These are phyloP conservation scores for Sylvietta virens DNA, from an alignment of 2,113 vertebrate species.

Conservation along the genomic window DNA sequence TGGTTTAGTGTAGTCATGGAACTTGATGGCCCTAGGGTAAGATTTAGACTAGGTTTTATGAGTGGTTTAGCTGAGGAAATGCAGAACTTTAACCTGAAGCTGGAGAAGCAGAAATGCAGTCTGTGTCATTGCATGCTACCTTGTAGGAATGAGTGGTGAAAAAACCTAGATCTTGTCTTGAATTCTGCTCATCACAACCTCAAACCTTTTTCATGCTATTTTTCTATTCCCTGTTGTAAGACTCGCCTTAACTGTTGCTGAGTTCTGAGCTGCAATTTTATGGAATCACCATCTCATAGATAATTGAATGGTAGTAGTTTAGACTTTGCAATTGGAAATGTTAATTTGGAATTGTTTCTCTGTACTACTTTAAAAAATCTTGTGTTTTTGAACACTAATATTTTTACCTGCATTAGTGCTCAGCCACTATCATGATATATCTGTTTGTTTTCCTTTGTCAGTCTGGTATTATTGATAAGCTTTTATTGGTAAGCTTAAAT, in stretches of 20 bases:
- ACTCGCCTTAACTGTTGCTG: neutral
- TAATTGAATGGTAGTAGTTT: neutral
- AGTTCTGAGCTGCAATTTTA: neutral
- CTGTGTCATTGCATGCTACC: neutral
- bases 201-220: neutral
- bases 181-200: neutral
- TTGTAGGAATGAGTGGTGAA: neutral
- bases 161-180: neutral
- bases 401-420: neutral
- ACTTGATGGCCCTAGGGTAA: neutral
- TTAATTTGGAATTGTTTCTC: neutral
- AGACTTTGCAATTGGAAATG: neutral
- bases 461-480: neutral
- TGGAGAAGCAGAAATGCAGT: neutral
- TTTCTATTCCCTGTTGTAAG: neutral
- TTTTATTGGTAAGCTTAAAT: neutral
- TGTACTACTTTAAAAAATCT: neutral
- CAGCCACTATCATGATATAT: accelerated
- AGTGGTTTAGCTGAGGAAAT: neutral
- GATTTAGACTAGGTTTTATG: neutral
- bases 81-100: neutral
- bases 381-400: neutral
- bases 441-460: neutral
- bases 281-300: neutral
- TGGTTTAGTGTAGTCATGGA: neutral